Base-by-base conservation (phyloP, 2,113 vertebrate genomes). In the Heterochromis multidens region DNA sequence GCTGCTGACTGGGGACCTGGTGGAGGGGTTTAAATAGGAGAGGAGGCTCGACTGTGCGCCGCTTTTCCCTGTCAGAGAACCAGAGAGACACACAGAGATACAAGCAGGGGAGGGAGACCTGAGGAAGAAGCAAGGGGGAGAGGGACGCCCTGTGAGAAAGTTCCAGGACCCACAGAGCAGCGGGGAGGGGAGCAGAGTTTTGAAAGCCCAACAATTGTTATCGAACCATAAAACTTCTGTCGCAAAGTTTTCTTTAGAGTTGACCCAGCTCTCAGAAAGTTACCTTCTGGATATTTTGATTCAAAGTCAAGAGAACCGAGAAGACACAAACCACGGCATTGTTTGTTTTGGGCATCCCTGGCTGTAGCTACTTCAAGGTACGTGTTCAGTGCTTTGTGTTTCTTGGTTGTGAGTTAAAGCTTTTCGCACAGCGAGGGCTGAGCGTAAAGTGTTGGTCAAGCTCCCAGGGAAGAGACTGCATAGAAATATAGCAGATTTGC, bases 1-100 rank as follows among this genome's bases (percentile, higher is more conserved):
- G 97, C 97, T 97, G 97, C 97, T 99, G 98, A 97, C 98, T 97
- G 97, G 98, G 98, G 98, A 99, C 97, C 97, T 97, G 96, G 95
- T 93, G 93, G 96, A 97, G 97, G 97, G 97, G 97, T 96, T 99
- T 99, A 99, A 98, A 99, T 98, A 99, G 96, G 95, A 97, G 95
- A 97, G 97, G 95, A 97, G 96, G 95, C 85, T 96, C 96, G 92
- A 95, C 95, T 97, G 86, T 96, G 81, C 37, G 94, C 96, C 92
- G 95, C 96, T 94, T 91, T 95, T 85, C 95, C 95, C 83, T 88
- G 84, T 83, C 89, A 88, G 92, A 90, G 80, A 90, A 84, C 81
- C 90, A 81, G 80, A 86, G 85, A 91, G 33, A 88, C 35, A 14
- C 67, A 43, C 70, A 78, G 25, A 70, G 46, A 85, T 31, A 58